phyloP scores from a whole-genome alignment of 1,140 invertebrate species.

The Anoplolepis gracilipes region DNA sequence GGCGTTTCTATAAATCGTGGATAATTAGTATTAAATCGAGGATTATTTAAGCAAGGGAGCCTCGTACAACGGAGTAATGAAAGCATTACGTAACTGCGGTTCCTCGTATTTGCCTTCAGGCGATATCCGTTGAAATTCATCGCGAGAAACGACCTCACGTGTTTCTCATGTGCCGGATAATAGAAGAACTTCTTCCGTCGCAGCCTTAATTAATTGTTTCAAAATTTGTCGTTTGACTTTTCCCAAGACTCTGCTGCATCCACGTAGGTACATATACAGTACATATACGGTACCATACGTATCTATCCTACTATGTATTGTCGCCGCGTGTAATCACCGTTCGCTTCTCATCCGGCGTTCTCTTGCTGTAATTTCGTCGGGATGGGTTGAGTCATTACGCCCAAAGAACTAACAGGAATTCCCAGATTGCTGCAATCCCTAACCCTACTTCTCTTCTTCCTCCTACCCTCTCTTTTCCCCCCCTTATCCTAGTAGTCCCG shows the following conservation, averaged over 20 bases:
- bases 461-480: not conserved
- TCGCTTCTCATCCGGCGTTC: slow-evolving; percentile 59
- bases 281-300: not conserved
- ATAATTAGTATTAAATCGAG: slow-evolving; percentile 59
- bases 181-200: slow-evolving; percentile 61
- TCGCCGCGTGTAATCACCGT: slow-evolving; percentile 43
- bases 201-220: slow-evolving; percentile 58
- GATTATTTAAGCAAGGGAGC: slow-evolving; percentile 57
- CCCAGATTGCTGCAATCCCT: slow-evolving; percentile 70
- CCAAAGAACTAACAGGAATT: slow-evolving; percentile 77
- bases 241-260: slow-evolving; percentile 39
- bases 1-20: slow-evolving; percentile 34
- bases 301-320: slow-evolving; percentile 33
- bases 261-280: not conserved
- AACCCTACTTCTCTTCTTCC: slow-evolving; percentile 44
- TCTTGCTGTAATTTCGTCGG: slow-evolving; percentile 67
- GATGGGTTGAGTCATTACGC: slow-evolving; percentile 75
- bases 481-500: slow-evolving; percentile 34
- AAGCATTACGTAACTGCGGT: slow-evolving; percentile 55
- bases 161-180: slow-evolving; percentile 37
- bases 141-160: slow-evolving; percentile 60
- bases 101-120: slow-evolving; percentile 61
- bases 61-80: slow-evolving; percentile 38
- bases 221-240: slow-evolving; percentile 58
- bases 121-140: slow-evolving; percentile 59